Percentiles rank a stretch among this genome's conserved stretches.
These are phyloP conservation scores for Pangasius mekongensis DNA, from an alignment of 2,797 vertebrate genomes.

Conservation along the genomic window DNA sequence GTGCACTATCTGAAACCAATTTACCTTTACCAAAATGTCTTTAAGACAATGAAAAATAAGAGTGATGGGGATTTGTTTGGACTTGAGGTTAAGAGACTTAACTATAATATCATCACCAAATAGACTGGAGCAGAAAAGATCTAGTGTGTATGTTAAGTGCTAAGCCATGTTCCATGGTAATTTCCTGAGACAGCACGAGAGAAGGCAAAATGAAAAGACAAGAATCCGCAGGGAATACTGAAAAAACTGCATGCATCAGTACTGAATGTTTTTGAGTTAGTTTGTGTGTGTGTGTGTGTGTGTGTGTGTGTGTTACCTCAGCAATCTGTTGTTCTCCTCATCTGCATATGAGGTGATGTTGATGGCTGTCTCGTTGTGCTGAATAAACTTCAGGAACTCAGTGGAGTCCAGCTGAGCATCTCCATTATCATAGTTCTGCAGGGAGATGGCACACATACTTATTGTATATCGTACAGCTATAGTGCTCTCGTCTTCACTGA, in stretches of 20 bases:
- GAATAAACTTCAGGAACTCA: constrained; percentile 89
- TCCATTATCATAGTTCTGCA: constrained; percentile 84
- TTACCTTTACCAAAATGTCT: not conserved
- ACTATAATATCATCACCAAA: not conserved
- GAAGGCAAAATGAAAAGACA: not conserved
- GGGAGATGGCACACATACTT: not conserved
- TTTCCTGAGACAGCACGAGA: not conserved
- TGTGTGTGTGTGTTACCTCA: constrained; percentile 73
- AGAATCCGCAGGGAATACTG: not conserved
- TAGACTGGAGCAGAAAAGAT: not conserved
- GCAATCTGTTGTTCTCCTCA: constrained; percentile 84
- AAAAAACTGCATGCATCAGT: not conserved
- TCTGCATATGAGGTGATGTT: constrained; percentile 83
- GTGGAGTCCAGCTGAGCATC: constrained; percentile 86
- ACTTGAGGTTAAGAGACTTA: not conserved
- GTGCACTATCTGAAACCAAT: not conserved
- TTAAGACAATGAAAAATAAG: too few relatives aligned
- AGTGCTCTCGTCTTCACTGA: too few relatives aligned
- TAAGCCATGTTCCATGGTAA: not conserved
- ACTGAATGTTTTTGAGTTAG: not conserved
- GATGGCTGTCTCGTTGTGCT: constrained; percentile 86
- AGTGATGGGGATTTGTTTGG: not conserved
- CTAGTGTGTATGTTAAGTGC: not conserved
- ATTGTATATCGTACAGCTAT: not conserved
- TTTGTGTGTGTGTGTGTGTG: not conserved